Evolutionary conservation across 2,113 vertebrate species (phyloP), one percentile per base, ranked within the genome.

Genomic region (Mystacornis crossleyi): DNA sequence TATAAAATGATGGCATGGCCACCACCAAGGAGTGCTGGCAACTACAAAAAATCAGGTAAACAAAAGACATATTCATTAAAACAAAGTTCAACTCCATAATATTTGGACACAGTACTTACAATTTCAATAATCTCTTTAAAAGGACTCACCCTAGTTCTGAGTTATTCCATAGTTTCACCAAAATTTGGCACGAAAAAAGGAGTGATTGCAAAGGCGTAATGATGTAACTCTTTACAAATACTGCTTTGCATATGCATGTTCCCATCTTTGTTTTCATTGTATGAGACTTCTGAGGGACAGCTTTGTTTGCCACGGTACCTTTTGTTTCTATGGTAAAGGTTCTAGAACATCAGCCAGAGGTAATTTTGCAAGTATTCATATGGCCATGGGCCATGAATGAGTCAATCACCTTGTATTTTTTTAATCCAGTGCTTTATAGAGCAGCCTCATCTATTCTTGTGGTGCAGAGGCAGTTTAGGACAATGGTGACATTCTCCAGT

Each of bases 331-430:
- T 93, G 87, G 91, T 93, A 87, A 94, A 89, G 36, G 73, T 84
- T 79, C 72, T 72, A 51, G 90, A 95, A 84, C 33, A 73, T 73
- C 53, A 31, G 65, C 94, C 20, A 3, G 97, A 97, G 98, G 87
- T 70, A 91, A 92, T 97, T 96, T 97, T 97, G 96, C 82, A 97
- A 96, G 91, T 75, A 51, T 92, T 90, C n/a, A 6, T 96, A 77
- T 75, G 92, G 97, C 97, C 77, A 36, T 12, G 18, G 93, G 97
- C 97, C 96, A 96, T 26, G 55, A 74, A 77, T 93, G 91, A 97
- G 95, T 97, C 96, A 96, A 94, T 81, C 78, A 95, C 61, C 91
- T 97, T 85, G 87, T 47, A 84, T 93, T 89, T 95, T 97, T 96
- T 94, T 67, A 93, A 95, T 79, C 73, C 69, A 83, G 47, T 38